Conservation (phyloP, 2,797 vertebrate genomes). For the Eulemur coronatus region DNA sequence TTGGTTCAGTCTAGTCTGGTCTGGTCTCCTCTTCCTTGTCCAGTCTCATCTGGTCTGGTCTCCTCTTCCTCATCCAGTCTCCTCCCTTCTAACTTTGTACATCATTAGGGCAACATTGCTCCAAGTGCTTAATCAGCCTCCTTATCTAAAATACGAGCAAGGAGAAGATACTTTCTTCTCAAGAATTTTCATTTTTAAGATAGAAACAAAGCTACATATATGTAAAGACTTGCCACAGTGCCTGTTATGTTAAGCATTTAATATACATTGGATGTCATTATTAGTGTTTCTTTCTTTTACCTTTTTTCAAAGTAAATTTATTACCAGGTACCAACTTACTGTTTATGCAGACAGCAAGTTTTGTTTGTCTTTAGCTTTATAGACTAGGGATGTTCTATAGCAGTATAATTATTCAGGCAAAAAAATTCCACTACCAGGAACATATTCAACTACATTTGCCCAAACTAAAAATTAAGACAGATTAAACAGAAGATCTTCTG, state of each 20-base stretch:
- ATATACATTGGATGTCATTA: neutral
- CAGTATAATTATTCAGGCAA: conserved; percentile 23
- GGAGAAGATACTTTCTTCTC: neutral
- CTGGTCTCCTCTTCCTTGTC: too few relatives aligned
- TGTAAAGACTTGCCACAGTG: neutral
- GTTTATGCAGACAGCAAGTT: conserved; percentile 3
- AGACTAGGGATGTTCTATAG: conserved; percentile 29
- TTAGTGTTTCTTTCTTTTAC: neutral
- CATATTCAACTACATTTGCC: conserved; percentile 20
- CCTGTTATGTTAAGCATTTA: neutral
- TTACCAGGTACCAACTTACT: conserved; percentile 17
- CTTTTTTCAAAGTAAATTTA: conserved; percentile 51
- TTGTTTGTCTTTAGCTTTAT: conserved; percentile 38
- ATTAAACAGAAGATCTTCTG: neutral
- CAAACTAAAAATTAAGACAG: conserved; percentile 15
- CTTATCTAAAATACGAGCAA: neutral
- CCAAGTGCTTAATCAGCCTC: neutral
- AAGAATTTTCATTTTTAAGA: conserved; percentile 24
- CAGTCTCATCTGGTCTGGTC: too few relatives aligned
- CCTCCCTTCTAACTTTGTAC: neutral
- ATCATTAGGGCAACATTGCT: neutral
- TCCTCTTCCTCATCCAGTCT: too few relatives aligned
- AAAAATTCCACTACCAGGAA: conserved; percentile 3
- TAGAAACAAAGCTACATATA: neutral
- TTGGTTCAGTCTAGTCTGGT: neutral